Evolutionary conservation across 1,140 invertebrate species (phyloP), one percentile per base, ranked within the genome.

Genomic region (Eriosoma lanigerum): DNA sequence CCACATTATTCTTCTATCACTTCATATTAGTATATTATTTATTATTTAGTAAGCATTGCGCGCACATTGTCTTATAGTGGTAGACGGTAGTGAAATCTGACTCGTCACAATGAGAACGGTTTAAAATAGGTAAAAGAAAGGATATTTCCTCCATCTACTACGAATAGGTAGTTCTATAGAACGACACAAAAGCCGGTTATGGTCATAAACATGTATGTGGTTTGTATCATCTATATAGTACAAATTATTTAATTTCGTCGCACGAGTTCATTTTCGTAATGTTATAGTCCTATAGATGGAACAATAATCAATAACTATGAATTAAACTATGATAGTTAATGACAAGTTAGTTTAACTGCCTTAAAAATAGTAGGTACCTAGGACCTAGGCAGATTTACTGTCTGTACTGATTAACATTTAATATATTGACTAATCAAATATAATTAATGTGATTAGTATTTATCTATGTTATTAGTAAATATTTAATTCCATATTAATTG

Each of bases 51-150:
- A 48, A n/a, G 44, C 64, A 48, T 12, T 38, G 17, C 8, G 38
- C 44, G 2, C 13, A 24, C 64, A 68, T 48, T 68, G 62, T 64
- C 32, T 66, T n/a, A 46, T 48, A 46, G 32, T 38, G 64, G 38
- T 26, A 68, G 64, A 8, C 8, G 64, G 38, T 26, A 68, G 64
- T 68, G 64, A 68, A 68, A 68, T 68, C 64, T 4, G 13, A 46
- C 38, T n/a, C 44, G 64, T 68, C 21, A 19, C 6, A 46, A 68
- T 46, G 64, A 48, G 21, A 68, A 68, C 64, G 38, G 64, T 48
- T 64, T 46, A 68, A 68, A 21, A 68, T 24, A 24, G 21, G 5
- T 5, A 21, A 68, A 68, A 68, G 44, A 48, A 48, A 48, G 17
- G 21, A 17, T 68, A 48, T 64, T 64, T 64, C 8, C 19, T 64